Evolutionary conservation across 2,888 invertebrate genomes (phyloP).

Genomic region (Drosophila nr. fundita): DNA sequence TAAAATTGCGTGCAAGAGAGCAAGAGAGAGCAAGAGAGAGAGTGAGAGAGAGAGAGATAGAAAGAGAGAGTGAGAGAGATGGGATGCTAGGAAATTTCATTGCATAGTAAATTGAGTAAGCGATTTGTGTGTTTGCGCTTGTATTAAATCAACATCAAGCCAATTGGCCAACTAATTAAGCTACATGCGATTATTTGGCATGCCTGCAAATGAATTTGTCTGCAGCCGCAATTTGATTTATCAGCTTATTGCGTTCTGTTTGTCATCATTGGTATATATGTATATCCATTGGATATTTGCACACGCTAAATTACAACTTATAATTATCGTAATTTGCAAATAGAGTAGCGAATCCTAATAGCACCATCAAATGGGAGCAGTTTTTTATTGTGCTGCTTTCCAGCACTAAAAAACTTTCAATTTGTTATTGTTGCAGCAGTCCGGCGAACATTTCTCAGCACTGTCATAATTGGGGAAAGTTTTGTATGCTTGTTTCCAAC

Average conservation of each 20-base stretch:
- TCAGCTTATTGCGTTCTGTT: constrained; percentile 17
- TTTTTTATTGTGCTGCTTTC: background rate
- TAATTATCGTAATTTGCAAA: constrained; percentile 2
- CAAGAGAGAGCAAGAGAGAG: too few species aligned
- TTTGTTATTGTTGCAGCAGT: background rate
- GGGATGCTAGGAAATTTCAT: constrained; percentile 20
- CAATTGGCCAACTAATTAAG: constrained; percentile 59
- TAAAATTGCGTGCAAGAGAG: background rate
- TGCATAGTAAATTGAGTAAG: constrained; percentile 36
- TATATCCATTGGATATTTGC: constrained; percentile 1
- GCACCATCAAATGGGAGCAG: background rate
- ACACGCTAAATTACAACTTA: background rate
- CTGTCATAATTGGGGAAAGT: background rate
- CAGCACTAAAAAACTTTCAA: background rate
- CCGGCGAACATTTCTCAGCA: background rate
- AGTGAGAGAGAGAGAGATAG: background rate
- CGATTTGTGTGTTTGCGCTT: constrained; percentile 33
- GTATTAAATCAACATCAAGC: constrained; percentile 40
- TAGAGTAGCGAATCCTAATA: background rate
- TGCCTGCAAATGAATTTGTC: constrained; percentile 8
- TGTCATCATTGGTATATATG: background rate
- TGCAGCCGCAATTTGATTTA: constrained; percentile 23
- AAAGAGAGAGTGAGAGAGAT: background rate
- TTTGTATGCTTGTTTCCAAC: background rate
- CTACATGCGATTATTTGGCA: constrained; percentile 35